These are phyloP conservation scores for Conomelus anceps DNA, from an alignment of 2,888 invertebrate species.

Conservation along the genomic window DNA sequence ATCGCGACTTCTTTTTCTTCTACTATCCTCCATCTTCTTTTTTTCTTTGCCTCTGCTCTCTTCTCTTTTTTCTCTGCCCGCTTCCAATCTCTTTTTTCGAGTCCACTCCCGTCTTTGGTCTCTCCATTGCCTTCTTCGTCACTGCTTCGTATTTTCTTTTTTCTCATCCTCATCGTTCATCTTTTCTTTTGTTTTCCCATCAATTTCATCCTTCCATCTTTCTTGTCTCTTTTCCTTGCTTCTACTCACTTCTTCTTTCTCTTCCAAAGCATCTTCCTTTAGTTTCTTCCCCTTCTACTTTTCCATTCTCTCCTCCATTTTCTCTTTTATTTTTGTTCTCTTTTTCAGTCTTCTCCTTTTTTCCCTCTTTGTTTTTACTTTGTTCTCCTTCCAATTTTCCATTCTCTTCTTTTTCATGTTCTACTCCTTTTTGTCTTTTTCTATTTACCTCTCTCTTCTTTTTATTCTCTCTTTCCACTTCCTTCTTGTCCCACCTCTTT, in stretches of 20 bases:
- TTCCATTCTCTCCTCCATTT: neutral
- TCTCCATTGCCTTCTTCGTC: neutral
- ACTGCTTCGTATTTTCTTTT: no score
- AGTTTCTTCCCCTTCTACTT: neutral
- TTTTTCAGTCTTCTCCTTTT: neutral
- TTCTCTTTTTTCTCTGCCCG: neutral
- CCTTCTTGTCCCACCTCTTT: no score
- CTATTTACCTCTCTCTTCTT: neutral
- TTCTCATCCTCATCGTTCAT: no score
- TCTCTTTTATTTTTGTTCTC: neutral
- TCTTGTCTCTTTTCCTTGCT: neutral
- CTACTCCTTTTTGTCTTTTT: neutral
- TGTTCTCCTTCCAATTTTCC: neutral
- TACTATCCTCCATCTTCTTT: neutral
- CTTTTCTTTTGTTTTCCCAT: neutral
- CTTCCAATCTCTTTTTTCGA: no score
- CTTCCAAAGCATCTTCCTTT: neutral
- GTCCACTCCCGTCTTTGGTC: no score
- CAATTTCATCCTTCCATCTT: neutral
- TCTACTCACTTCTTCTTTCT: neutral
- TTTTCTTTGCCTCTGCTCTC: neutral
- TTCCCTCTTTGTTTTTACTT: neutral
- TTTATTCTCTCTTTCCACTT: neutral
- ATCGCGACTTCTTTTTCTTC: neutral
- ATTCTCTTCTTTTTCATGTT: neutral